Evolutionary conservation across 2,113 vertebrate species (phyloP).

Genomic region (Xiphophorus hellerii): DNA sequence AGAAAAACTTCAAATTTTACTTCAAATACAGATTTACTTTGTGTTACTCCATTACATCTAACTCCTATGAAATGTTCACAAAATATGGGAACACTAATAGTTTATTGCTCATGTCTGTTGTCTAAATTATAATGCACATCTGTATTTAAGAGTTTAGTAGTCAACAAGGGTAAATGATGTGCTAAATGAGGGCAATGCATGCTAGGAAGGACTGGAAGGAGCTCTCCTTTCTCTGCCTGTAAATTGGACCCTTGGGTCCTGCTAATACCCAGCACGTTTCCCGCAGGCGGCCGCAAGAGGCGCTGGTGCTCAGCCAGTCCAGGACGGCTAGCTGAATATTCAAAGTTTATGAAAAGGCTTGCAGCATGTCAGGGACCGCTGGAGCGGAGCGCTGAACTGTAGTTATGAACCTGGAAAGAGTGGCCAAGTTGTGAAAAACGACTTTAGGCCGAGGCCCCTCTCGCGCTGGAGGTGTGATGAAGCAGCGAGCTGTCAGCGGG

Average conservation of each 20-base stretch:
- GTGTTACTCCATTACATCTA: background rate
- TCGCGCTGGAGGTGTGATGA: slow-evolving; percentile 10
- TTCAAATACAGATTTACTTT: too few relatives aligned
- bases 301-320: slow-evolving; percentile 63
- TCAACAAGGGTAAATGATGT: slow-evolving; percentile 46
- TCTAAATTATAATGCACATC: slow-evolving; percentile 5
- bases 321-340: slow-evolving; percentile 42
- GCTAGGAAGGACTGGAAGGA: slow-evolving; percentile 27
- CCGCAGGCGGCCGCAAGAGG: slow-evolving; percentile 58
- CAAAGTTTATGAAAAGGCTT: slow-evolving; percentile 73
- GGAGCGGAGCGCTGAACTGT: slow-evolving; percentile 13
- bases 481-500: slow-evolving; percentile 40
- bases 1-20: too few relatives aligned
- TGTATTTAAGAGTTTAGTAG: slow-evolving; percentile 36
- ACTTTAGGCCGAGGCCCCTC: slow-evolving; percentile 2
- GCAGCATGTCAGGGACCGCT: slow-evolving; percentile 29
- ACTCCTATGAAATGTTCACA: background rate
- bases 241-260: slow-evolving; percentile 67
- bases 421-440: slow-evolving; percentile 25
- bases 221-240: slow-evolving; percentile 9
- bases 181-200: slow-evolving; percentile 55
- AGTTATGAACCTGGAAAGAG: slow-evolving; percentile 7
- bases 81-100: too few relatives aligned
- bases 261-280: slow-evolving; percentile 22
- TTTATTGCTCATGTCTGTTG: background rate